Evolutionary conservation across 2,888 invertebrate genomes (phyloP), one percentile per base, ranked within the genome.

Genomic region (Rapana venosa): DNA sequence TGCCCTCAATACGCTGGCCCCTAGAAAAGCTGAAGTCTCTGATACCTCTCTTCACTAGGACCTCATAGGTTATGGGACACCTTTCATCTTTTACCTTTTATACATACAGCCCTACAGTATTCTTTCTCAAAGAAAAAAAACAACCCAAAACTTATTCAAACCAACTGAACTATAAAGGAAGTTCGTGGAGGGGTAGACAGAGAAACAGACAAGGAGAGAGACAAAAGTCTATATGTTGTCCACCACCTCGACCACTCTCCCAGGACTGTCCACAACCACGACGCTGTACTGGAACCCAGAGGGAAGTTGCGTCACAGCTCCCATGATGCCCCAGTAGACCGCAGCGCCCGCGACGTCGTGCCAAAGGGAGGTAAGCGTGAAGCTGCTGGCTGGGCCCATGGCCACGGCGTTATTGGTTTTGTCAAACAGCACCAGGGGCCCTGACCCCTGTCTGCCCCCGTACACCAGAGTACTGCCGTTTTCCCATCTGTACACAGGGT

Each of bases 241-340:
- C 1, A 32, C 32, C 47, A 94, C 94, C 90, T 92, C 90, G 87
- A 93, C 94, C 11, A 94, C 93, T 47, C 93, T 93, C 36, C 90
- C 35, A 11, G 88, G 89, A 89, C 93, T 93, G 66, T 92, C 91
- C 22, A 94, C 89, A 1, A 94, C 91, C 35, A 85, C 5, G 30
- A 93, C 92, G 85, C 91, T 89, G 36, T 93, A 92, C 4, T 89
- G 89, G 88, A 93, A 93, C 11, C 89, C 90, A 0, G 90, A 87
- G 35, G 94, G 94, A 81, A 94, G 92, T 0, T 87, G 36, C 35
- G 88, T 90, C 32, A 92, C 92, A 81, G 91, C 92, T 90, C 94
- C 94, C 94, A 94, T 93, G 61, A 94, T 92, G 36, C 94, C 94
- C 90, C 94, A 93, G 88, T 92, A 92, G 87, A 91, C 91, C 30